Evolutionary conservation across 2,113 vertebrate genomes (phyloP).

Genomic region (Trochalopteron elliotii): DNA sequence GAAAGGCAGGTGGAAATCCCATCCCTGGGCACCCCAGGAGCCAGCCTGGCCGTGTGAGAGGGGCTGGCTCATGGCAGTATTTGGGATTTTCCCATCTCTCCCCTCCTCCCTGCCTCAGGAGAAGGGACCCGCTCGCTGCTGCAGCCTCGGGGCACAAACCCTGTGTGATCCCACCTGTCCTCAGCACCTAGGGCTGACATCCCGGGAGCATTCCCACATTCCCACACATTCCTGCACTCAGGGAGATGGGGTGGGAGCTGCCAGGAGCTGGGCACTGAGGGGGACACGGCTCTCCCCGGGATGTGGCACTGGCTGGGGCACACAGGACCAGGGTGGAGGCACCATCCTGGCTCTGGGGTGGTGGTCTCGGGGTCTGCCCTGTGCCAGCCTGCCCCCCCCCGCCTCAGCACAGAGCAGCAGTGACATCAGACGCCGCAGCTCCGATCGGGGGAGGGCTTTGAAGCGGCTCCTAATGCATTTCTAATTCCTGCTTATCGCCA

Average conservation of each 20-base stretch:
- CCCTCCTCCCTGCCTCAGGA: background rate
- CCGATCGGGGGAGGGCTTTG: background rate
- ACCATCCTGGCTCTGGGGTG: fast-evolving
- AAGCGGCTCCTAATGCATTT: constrained; percentile 48
- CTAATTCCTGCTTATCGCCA: constrained; percentile 58
- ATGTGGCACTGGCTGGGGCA: fast-evolving
- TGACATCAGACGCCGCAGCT: constrained; percentile 6
- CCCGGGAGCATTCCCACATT: background rate
- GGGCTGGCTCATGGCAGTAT: background rate
- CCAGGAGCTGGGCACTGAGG: background rate
- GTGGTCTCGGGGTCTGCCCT: background rate
- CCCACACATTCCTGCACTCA: background rate
- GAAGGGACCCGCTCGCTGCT: background rate
- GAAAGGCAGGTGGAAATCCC: background rate
- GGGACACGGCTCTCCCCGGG: background rate
- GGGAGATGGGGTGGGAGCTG: background rate
- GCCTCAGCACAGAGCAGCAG: background rate
- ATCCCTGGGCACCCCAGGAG: background rate
- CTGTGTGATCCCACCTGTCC: background rate
- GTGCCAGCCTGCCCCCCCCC: background rate
- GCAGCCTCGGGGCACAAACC: background rate
- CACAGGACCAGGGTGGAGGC: fast-evolving
- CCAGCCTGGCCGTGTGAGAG: background rate
- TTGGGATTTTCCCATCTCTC: background rate
- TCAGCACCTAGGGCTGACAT: background rate